These are phyloP conservation scores for Pogonognathellus flavescens DNA, from an alignment of 1,140 invertebrate genomes.

Conservation along the genomic window DNA sequence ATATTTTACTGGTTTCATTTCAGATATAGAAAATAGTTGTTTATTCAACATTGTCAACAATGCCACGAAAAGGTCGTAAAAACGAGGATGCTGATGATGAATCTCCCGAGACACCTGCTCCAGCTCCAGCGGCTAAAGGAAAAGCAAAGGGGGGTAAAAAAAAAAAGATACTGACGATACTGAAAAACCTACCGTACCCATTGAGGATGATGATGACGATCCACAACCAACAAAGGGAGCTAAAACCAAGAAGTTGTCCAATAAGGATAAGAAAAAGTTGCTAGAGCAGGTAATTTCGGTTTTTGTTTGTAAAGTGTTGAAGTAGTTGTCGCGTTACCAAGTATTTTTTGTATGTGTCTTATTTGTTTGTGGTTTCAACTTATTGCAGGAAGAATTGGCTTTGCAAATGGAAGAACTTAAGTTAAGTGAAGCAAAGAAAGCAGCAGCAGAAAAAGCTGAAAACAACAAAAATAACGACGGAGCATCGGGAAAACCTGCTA, in stretches of 20 bases:
- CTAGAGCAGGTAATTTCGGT: constrained; percentile 62
- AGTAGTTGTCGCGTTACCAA: too few species aligned
- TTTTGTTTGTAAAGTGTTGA: too few species aligned
- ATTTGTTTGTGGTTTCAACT: not conserved
- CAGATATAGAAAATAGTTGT: constrained; percentile 4
- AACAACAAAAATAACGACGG: constrained; percentile 60
- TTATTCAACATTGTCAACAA: constrained; percentile 8
- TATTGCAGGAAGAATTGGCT: constrained; percentile 70
- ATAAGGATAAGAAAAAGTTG: constrained; percentile 65
- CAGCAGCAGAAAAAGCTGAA: constrained; percentile 54
- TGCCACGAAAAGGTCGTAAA: constrained; percentile 15
- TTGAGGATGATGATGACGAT: constrained; percentile 68
- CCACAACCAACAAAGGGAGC: constrained; percentile 47
- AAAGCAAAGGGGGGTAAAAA: constrained; percentile 68
- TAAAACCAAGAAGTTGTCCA: constrained; percentile 51
- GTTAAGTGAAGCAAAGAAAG: constrained; percentile 27
- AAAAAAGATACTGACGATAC: not conserved
- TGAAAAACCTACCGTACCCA: not conserved
- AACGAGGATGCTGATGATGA: not conserved
- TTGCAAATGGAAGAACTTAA: constrained; percentile 62
- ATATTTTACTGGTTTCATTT: not conserved
- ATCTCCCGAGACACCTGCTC: not conserved
- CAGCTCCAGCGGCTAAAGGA: constrained; percentile 23
- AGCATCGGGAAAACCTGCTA: not conserved
- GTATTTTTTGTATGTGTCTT: too few species aligned